phyloP scores from a whole-genome alignment of 1,140 invertebrate species.

The Ostrea denselamellosa region DNA sequence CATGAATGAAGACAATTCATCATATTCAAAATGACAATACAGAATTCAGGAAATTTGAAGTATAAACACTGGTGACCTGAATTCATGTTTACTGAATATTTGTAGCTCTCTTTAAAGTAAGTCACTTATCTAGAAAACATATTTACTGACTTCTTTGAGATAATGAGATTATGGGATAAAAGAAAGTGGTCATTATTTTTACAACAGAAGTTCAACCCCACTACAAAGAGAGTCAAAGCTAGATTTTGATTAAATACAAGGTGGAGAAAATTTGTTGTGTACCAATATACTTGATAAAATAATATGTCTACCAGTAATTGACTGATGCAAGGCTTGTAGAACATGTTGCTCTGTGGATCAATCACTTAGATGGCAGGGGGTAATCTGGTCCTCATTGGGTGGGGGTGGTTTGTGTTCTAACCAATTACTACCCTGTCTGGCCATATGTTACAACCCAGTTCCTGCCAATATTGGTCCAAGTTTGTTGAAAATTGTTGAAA shows the following conservation, averaged over 20 bases:
- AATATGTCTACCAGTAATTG: no score
- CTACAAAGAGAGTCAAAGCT: background rate
- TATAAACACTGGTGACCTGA: background rate
- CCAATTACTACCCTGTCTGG: background rate
- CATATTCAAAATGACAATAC: slow-evolving; percentile 8
- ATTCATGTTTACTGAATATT: background rate
- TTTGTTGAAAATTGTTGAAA: background rate
- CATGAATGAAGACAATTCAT: background rate
- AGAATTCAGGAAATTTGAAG: background rate
- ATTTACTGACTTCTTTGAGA: background rate
- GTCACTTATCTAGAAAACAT: slow-evolving; percentile 1
- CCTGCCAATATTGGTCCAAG: background rate
- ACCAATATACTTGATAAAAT: no score
- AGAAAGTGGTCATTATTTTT: background rate
- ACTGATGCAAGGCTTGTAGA: no score
- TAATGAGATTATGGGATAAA: slow-evolving; percentile 31
- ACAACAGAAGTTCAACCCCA: background rate
- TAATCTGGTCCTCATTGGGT: background rate
- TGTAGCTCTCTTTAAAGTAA: background rate
- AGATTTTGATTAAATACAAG: no score
- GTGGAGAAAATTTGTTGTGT: no score
- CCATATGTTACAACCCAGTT: background rate
- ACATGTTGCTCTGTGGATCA: background rate
- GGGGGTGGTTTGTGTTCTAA: background rate
- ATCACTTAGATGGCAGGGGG: background rate